Evolutionary conservation across 2,888 invertebrate genomes (phyloP), one percentile per base, ranked within the genome.

Genomic region (Lydus trimaculatus): DNA sequence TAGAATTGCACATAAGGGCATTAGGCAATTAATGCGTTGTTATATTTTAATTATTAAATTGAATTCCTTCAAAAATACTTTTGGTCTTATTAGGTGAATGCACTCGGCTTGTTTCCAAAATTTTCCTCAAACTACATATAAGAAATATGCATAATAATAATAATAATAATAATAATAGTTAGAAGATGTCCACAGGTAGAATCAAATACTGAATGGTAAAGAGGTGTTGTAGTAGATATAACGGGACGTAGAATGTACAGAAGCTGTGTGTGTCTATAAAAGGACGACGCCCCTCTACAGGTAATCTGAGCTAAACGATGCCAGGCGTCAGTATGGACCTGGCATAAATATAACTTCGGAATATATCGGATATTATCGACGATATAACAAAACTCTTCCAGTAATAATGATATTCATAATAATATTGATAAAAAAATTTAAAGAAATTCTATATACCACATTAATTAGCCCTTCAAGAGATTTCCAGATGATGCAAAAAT

Each of bases 251-350:
- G 65, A 60, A 58, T 31, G 36, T 52, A 58, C 9, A 25, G 56
- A 13, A 56, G 25, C 25, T 56, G 56, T 56, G 67, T 65, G 84
- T 84, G 84, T 81, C 85, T 85, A 85, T 85, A 85, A 85, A 85
- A 85, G 85, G 85, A 83, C 82, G 84, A 83, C 79, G 77, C 82
- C 83, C 84, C 84, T 81, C 84, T 78, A 82, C 83, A 83, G 83
- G 85, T 85, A 85, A 85, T 81, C 77, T 84, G 84, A 85, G 84
- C 83, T 83, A 83, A 78, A 80, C 78, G 72, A 72, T 76, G 75
- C 72, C 69, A 67, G 62, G 62, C 70, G 75, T 73, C 72, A 71
- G 67, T 63, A 31, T 65, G 63, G 63, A 56, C 60, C 70, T 64
- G 63, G 68, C 65, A 71, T 65, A 73, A 75, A 72, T 74, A 73